phyloP scores from a whole-genome alignment of 2,888 invertebrate genomes.

The Quadriops clusia region DNA sequence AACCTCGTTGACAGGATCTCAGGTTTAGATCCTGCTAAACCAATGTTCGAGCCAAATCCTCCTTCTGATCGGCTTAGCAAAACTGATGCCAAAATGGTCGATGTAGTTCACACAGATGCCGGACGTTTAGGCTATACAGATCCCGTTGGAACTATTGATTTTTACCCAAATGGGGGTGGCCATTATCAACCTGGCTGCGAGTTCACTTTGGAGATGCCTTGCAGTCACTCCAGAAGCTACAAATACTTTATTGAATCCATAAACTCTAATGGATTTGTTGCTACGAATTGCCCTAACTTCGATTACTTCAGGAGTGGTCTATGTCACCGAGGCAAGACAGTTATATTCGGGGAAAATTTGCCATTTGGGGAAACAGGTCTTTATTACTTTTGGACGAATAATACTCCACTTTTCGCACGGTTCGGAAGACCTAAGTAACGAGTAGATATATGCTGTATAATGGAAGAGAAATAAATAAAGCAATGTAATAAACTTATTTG shows the following conservation, averaged over 20 bases:
- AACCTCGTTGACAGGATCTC: conserved; percentile 15
- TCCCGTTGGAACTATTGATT: conserved; percentile 56
- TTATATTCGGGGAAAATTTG: no score
- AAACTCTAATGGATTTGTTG: conserved; percentile 12
- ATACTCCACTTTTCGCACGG: no score
- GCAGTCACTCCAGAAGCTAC: conserved; percentile 36
- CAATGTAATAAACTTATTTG: no score
- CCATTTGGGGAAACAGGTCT: no score
- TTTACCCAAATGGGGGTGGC: conserved; percentile 56
- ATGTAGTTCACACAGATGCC: conserved; percentile 57
- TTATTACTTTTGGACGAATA: no score
- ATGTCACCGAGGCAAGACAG: no score
- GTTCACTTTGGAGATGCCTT: conserved; percentile 41
- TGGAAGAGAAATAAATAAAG: no score
- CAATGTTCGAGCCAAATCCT: conserved; percentile 38
- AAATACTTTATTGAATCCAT: conserved; percentile 14
- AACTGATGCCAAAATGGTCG: conserved; percentile 55
- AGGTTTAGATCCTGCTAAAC: conserved; percentile 51
- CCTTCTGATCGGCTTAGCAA: conserved; percentile 42
- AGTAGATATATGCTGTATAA: no score
- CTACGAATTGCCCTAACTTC: conserved; percentile 8
- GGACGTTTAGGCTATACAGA: conserved; percentile 46
- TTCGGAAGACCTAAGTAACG: no score
- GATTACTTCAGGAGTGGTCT: conserved; percentile 5
- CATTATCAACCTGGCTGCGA: conserved; percentile 54